phyloP scores from a whole-genome alignment of 2,113 vertebrate species.

The Pachycephala philippinensis region DNA sequence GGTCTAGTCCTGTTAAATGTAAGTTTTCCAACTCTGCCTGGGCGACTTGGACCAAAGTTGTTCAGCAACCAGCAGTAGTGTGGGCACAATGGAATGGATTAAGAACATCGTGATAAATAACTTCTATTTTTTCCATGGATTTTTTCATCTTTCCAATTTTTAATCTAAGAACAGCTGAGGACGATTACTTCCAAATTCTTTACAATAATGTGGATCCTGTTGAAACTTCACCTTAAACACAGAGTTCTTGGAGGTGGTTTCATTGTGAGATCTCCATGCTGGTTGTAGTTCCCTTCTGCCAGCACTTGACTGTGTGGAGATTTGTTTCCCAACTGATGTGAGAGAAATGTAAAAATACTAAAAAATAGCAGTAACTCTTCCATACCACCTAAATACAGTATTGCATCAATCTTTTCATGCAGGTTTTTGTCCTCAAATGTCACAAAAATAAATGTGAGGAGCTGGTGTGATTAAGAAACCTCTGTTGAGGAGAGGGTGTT shows the following conservation, averaged over 20 bases:
- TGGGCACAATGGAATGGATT: not conserved
- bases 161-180: not conserved
- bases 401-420: not conserved
- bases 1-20: not conserved
- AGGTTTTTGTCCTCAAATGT: not conserved
- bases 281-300: not conserved
- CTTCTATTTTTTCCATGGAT: accelerated
- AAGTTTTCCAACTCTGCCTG: not conserved
- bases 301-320: not conserved
- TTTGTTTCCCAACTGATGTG: not conserved
- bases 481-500: not conserved
- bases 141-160: not conserved
- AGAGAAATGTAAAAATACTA: not conserved
- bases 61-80: not conserved
- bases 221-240: not conserved
- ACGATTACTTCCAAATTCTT: not conserved
- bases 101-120: not conserved
- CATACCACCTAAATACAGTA: accelerated
- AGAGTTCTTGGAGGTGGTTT: not conserved
- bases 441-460: not conserved
- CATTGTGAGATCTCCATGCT: not conserved
- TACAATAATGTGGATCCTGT: accelerated
- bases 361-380: not conserved
- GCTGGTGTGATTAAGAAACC: not conserved
- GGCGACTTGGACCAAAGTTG: not conserved